Percentiles rank a stretch among this genome's conserved stretches.
These are phyloP conservation scores for Adrianichthys oophorus DNA, from an alignment of 2,797 vertebrate species.

Conservation along the genomic window DNA sequence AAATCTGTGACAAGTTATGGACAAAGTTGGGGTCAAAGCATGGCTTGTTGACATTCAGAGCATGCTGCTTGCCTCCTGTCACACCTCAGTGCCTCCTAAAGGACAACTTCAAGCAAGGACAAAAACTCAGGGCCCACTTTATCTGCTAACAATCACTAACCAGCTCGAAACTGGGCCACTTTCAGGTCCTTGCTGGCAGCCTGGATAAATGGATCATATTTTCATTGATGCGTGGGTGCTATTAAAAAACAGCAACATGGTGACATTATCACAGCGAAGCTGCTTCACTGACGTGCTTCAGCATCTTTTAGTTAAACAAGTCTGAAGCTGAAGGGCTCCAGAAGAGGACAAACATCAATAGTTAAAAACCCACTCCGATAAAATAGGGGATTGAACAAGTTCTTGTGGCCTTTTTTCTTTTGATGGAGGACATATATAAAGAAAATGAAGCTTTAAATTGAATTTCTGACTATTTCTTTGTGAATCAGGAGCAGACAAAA, in stretches of 20 bases:
- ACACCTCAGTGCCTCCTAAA: slow-evolving; percentile 35
- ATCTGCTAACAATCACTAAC: slow-evolving; percentile 20
- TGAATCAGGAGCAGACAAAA: no score
- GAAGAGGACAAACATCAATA: background rate
- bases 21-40: slow-evolving; percentile 39
- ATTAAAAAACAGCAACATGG: slow-evolving; percentile 33
- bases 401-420: no score
- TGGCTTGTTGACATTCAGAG: slow-evolving; percentile 38
- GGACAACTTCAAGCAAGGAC: slow-evolving; percentile 25
- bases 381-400: no score
- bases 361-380: no score
- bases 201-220: slow-evolving; percentile 37
- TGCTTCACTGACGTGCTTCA: slow-evolving; percentile 24
- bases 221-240: slow-evolving; percentile 39
- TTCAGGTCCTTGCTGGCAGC: slow-evolving; percentile 35
- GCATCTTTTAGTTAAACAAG: slow-evolving; percentile 29
- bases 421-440: no score
- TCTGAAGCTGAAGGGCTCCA: slow-evolving; percentile 12
- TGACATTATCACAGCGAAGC: slow-evolving; percentile 25
- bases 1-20: slow-evolving; percentile 36
- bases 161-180: slow-evolving; percentile 20
- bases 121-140: slow-evolving; percentile 23
- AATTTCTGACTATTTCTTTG: no score
- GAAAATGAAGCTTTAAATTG: no score
- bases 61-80: slow-evolving; percentile 23